Evolutionary conservation across 2,888 invertebrate species (phyloP), one percentile per base, ranked within the genome.

Genomic region (Chesias legatella): DNA sequence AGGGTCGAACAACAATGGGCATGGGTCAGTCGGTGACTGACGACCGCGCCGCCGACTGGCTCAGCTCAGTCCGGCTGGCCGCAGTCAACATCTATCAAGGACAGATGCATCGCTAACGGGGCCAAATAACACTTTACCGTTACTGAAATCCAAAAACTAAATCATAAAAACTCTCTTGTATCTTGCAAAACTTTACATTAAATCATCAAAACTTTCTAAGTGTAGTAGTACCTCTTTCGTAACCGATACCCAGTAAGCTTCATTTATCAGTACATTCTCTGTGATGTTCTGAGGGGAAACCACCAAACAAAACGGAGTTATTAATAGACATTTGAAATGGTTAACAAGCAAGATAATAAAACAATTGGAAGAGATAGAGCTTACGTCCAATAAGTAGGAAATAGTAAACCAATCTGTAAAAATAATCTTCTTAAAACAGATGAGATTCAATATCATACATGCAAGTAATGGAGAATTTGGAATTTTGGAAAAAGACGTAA

Each of bases 201-300:
- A 88, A 86, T 88, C 86, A 82, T 86, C 81, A 86, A 86, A 86
- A 86, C 76, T 83, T 77, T 84, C 86, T 85, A 90, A 89, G 89
- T 90, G 91, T 95, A 73, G 61, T 75, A 77, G 77, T 88, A 96
- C 96, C 96, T 96, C 96, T 93, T 94, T 93, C 86, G 95, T 95
- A 90, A 94, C 93, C 89, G 94, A 93, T 90, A 95, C 94, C 96
- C 96, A 96, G 90, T 94, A 93, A 81, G 95, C 95, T 92, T 96
- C 95, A 91, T 96, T 96, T 91, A 96, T 92, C 91, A 96, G 95
- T 90, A 95, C 94, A 91, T 95, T 94, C 93, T 96, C 95, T 91
- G 95, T 96, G 93, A 96, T 95, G 92, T 96, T 96, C 96, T 96
- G 95, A 90, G 92, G 91, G 91, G 91, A 93, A 90, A 91, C 80